phyloP scores from a whole-genome alignment of 1,140 invertebrate species.

The Venturia canescens region DNA sequence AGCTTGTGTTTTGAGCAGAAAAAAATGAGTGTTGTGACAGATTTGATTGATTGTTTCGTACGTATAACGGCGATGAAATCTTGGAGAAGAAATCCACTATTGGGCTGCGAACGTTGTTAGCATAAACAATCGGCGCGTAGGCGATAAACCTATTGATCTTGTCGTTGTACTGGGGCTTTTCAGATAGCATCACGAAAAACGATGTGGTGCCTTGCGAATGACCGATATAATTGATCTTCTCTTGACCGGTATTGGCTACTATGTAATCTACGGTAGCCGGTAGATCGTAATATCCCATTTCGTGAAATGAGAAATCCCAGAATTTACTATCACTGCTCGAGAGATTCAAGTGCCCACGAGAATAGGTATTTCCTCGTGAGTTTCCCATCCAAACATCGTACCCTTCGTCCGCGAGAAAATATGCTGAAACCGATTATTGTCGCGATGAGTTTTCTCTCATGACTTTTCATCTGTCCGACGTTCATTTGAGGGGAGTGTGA shows the following conservation, averaged over 20 bases:
- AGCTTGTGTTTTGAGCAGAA: no score
- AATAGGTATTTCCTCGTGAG: constrained; percentile 83
- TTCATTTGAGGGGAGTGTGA: no score
- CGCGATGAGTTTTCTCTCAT: no score
- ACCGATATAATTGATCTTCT: constrained; percentile 77
- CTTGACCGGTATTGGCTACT: constrained; percentile 74
- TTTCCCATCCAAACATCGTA: constrained; percentile 88
- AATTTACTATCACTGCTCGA: constrained; percentile 76
- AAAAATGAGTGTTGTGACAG: neutral
- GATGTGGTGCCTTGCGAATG: constrained; percentile 82
- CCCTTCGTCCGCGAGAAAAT: constrained; percentile 79
- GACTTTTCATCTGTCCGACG: no score
- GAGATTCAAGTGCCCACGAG: constrained; percentile 78
- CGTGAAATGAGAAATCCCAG: constrained; percentile 81
- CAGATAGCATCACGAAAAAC: constrained; percentile 76
- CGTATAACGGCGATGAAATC: constrained; percentile 63
- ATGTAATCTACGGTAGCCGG: constrained; percentile 81
- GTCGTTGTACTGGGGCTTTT: constrained; percentile 77
- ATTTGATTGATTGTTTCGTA: constrained; percentile 50
- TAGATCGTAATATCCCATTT: constrained; percentile 82
- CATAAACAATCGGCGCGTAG: constrained; percentile 76
- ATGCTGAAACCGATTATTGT: constrained; percentile 52
- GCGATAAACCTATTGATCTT: constrained; percentile 69
- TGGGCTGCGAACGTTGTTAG: constrained; percentile 66
- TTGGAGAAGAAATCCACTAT: constrained; percentile 62